These are phyloP conservation scores for Danio aesculapii DNA, from an alignment of 2,797 vertebrate genomes.

Conservation along the genomic window DNA sequence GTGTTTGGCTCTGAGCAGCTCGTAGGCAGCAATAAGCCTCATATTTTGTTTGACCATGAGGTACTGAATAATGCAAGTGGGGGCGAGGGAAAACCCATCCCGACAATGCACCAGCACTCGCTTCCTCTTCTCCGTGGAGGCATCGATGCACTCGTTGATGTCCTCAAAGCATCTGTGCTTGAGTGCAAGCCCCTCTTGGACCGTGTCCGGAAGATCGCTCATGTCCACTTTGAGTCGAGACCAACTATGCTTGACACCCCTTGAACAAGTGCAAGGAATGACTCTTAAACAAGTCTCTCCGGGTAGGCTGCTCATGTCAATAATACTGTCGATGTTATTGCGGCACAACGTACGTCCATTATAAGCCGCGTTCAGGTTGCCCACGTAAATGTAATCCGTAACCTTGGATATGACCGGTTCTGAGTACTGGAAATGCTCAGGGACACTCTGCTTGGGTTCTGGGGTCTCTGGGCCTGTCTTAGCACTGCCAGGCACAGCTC, in stretches of 20 bases:
- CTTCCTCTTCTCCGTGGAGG: conserved; percentile 81
- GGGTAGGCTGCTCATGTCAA: conserved; percentile 80
- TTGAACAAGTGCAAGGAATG: conserved; percentile 83
- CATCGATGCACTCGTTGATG: conserved; percentile 83
- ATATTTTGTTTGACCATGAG: conserved; percentile 87
- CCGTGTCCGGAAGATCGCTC: conserved; percentile 67
- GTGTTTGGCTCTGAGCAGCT: conserved; percentile 81
- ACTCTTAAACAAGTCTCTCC: conserved; percentile 76
- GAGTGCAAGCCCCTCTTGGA: conserved; percentile 64
- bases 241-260: conserved; percentile 82
- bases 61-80: conserved; percentile 85
- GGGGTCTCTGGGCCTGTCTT: conserved; percentile 60
- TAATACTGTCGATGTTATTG: conserved; percentile 83
- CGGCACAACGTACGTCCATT: conserved; percentile 78
- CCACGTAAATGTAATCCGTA: conserved; percentile 82
- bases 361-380: conserved; percentile 80
- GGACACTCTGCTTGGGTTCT: conserved; percentile 61
- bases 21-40: conserved; percentile 83
- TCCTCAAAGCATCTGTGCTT: conserved; percentile 81
- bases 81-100: conserved; percentile 83
- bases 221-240: conserved; percentile 84
- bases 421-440: conserved; percentile 76
- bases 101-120: conserved; percentile 84
- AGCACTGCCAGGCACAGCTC: conserved; percentile 56
- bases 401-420: conserved; percentile 80